Evolutionary conservation across 2,797 vertebrate species (phyloP).

Genomic region (Urocyon cinereoargenteus): DNA sequence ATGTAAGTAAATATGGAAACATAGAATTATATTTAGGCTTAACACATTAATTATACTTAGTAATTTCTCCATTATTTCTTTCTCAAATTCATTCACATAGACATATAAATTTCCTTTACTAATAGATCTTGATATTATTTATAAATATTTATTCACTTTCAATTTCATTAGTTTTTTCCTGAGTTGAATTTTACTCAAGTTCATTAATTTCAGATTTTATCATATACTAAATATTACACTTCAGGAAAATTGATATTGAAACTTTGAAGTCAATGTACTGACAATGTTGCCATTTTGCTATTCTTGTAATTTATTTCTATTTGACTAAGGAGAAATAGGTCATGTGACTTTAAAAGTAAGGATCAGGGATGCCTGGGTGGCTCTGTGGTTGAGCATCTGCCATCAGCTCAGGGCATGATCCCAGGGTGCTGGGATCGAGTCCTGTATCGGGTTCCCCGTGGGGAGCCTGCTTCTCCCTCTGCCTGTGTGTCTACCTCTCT

Average conservation of each 20-base stretch:
- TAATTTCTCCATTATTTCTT: not conserved
- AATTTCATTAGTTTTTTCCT: conserved; percentile 27
- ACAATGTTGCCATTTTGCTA: not conserved
- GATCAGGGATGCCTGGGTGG: not conserved
- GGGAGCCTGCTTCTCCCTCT: too few species aligned
- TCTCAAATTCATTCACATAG: not conserved
- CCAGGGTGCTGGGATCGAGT: too few species aligned
- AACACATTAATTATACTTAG: not conserved
- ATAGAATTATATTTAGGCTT: not conserved
- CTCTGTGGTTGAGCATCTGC: too few species aligned
- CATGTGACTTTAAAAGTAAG: not conserved
- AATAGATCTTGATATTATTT: not conserved
- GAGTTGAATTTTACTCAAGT: not conserved
- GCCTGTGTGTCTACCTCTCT: too few species aligned
- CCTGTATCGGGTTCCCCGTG: too few species aligned
- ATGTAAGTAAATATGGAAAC: not conserved
- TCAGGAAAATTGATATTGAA: not conserved
- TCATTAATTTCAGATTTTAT: conserved; percentile 37
- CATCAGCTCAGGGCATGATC: too few species aligned
- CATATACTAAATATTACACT: conserved; percentile 1
- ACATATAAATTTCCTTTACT: conserved; percentile 18
- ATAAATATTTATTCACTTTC: not conserved
- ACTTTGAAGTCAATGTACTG: not conserved
- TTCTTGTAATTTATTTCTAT: not conserved
- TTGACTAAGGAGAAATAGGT: not conserved